phyloP scores from a whole-genome alignment of 2,797 vertebrate genomes.

The Dallia pectoralis region DNA sequence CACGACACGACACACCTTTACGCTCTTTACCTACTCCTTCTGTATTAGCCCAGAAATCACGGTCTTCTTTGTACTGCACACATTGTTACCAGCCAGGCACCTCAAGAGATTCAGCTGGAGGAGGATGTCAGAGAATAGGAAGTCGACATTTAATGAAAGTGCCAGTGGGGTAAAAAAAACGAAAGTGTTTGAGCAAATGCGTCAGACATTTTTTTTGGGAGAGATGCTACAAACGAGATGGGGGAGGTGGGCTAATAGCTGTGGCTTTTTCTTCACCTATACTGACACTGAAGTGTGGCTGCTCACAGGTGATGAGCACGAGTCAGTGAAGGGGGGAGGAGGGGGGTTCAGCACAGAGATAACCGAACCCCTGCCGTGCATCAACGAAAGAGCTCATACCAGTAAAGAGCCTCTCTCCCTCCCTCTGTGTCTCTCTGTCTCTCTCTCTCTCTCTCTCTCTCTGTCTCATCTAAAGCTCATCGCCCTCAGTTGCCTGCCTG shows the following conservation, averaged over 20 bases:
- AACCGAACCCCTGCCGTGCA: neutral
- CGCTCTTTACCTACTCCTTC: slow-evolving; percentile 20
- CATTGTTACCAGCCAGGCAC: slow-evolving; percentile 20
- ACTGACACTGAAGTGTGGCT: neutral
- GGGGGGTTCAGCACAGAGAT: neutral
- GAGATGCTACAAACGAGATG: neutral
- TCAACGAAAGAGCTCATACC: slow-evolving; percentile 3
- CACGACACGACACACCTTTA: slow-evolving; percentile 53
- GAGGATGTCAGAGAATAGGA: slow-evolving; percentile 24
- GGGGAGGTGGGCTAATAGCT: neutral
- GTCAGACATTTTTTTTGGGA: no score
- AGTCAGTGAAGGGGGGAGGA: slow-evolving; percentile 6
- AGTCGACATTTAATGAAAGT: slow-evolving; percentile 28
- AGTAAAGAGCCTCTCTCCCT: slow-evolving; percentile 6
- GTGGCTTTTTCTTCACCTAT: neutral
- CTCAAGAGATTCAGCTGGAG: slow-evolving; percentile 41
- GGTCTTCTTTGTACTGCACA: slow-evolving; percentile 42
- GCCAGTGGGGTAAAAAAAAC: slow-evolving; percentile 41
- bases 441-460: slow-evolving; percentile 19
- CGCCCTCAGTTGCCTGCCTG: neutral
- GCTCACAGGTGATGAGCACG: slow-evolving; percentile 26
- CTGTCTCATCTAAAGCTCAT: slow-evolving; percentile 19
- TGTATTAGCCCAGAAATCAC: neutral
- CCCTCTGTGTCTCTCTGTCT: slow-evolving; percentile 18
- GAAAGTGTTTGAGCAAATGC: slow-evolving; percentile 7